Evolutionary conservation across 2,888 invertebrate species (phyloP), one percentile per base, ranked within the genome.

Genomic region (Eudasyphora cyanicolor): DNA sequence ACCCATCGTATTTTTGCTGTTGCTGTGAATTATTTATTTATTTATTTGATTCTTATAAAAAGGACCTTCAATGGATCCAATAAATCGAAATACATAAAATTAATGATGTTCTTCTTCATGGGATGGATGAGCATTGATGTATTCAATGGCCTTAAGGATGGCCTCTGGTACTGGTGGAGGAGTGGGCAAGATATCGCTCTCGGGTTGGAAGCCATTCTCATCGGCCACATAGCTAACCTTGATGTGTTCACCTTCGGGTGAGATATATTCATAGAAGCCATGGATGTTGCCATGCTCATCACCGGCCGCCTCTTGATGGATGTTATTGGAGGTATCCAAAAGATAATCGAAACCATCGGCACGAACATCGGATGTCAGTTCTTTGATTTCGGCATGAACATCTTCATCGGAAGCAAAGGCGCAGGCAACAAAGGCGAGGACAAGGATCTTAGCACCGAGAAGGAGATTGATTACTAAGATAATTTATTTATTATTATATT

Each of bases 101-200:
- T 35, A 35, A 35, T 35, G 35, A 35, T 75, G 45, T 12, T 12
- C 10, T 49, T 49, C 49, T 49, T 8, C 49, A 21, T n/a, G 7
- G 57, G 91, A 88, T n/a, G n/a, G n/a, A 86, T 93, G 93, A 57
- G 90, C 89, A 85, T 89, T 91, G 86, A 89, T 93, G 92, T 92
- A 94, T 86, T 93, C 92, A 29, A 94, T 87, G 10, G 88, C 76
- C 54, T 85, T 86, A 4, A 86, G 17, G 64, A 89, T 88, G 21
- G 82, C 85, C 6, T 77, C 86, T 69, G 88, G 89, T 3, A 86
- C 76, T 85, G 88, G 88, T 70, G 86, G 88, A 32, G 87, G 76
- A 10, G 86, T 86, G 73, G 89, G 88, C 42, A 86, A 29, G 5
- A 85, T 21, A 5, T 84, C 84, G 57, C 88, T 79, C 17, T 75